Evolutionary conservation across 1,140 invertebrate species (phyloP).

Genomic region (Diachasma alloeum): DNA sequence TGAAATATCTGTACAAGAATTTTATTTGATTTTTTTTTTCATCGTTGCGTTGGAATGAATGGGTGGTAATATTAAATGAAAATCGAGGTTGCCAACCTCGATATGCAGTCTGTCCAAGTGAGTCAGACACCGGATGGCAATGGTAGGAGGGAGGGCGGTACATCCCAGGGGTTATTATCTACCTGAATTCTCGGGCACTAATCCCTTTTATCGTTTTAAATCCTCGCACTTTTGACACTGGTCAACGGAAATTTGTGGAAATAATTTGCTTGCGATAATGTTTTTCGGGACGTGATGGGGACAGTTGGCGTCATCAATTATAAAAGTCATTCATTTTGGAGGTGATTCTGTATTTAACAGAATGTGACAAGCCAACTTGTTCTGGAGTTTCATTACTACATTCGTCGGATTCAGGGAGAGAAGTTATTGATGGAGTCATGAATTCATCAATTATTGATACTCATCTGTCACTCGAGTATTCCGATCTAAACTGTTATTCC

Average conservation of each 20-base stretch:
- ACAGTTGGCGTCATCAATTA: too few relatives aligned
- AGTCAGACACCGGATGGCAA: constrained; percentile 16
- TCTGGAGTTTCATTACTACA: not conserved
- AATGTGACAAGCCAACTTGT: not conserved
- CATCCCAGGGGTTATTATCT: constrained; percentile 10
- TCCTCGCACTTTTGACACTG: not conserved
- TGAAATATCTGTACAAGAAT: not conserved
- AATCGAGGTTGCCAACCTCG: constrained; percentile 12
- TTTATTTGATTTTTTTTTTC: not conserved
- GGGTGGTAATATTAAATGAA: not conserved
- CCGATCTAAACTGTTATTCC: not conserved
- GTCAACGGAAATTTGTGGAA: not conserved
- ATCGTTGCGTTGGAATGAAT: not conserved
- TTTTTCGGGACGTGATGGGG: too few relatives aligned
- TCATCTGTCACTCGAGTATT: not conserved
- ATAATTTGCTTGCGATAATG: too few relatives aligned
- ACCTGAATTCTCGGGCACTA: constrained; percentile 4
- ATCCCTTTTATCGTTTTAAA: constrained; percentile 10
- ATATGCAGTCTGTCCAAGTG: constrained; percentile 8
- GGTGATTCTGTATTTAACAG: too few relatives aligned
- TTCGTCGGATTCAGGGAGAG: not conserved
- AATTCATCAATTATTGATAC: not conserved
- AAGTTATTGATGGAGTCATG: not conserved
- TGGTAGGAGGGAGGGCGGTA: not conserved
- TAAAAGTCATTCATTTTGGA: too few relatives aligned